Percentiles rank a stretch among this genome's conserved stretches.
phyloP scores from a whole-genome alignment of 2,113 vertebrate genomes.

The Eublepharis macularius region DNA sequence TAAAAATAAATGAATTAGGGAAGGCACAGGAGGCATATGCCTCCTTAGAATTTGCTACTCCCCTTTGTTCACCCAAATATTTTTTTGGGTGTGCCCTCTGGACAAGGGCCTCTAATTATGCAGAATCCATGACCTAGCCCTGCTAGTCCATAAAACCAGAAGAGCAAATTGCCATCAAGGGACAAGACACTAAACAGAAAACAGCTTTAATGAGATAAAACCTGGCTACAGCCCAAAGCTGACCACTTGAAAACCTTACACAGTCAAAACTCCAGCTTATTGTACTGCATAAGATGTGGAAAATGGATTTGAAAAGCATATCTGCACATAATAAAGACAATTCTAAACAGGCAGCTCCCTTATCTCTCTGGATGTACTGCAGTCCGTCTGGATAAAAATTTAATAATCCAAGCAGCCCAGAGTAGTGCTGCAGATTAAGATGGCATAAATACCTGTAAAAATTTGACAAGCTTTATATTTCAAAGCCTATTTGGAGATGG shows the following conservation, averaged over 20 bases:
- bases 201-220: slow-evolving; percentile 1
- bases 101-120: too few species aligned
- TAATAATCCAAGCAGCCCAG: slow-evolving; percentile 18
- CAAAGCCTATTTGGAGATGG: not conserved
- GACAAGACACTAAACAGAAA: not conserved
- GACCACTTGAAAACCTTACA: slow-evolving; percentile 10
- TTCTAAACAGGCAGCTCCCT: slow-evolving; percentile 5
- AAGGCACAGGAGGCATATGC: too few species aligned
- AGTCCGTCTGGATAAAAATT: slow-evolving; percentile 21
- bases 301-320: slow-evolving; percentile 30
- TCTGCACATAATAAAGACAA: slow-evolving; percentile 24
- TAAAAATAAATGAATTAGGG: too few species aligned
- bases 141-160: not conserved
- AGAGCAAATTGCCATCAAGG: not conserved
- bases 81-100: not conserved
- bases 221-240: not conserved
- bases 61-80: not conserved
- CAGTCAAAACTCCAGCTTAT: not conserved
- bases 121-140: not conserved
- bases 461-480: slow-evolving; percentile 15
- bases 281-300: slow-evolving; percentile 9
- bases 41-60: not conserved
- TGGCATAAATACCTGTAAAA: slow-evolving; percentile 28
- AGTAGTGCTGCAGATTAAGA: slow-evolving; percentile 16
- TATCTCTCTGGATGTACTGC: slow-evolving; percentile 5